Percentiles rank a stretch among this genome's conserved stretches.
Conservation (phyloP, 2,888 invertebrate genomes). For the Adelognathus sp. region DNA sequence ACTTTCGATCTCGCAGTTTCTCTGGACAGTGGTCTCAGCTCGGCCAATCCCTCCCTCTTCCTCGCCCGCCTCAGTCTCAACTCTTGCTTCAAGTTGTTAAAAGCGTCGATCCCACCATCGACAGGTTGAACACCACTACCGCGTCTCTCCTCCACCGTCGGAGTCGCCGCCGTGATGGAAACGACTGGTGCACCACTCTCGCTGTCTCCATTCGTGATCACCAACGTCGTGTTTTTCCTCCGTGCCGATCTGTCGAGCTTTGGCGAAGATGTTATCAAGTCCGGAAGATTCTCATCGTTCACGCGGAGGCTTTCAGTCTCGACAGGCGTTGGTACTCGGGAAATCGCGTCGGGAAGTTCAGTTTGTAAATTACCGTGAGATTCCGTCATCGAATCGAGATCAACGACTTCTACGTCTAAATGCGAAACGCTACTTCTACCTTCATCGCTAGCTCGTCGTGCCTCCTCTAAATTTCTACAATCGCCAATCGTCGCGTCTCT, state of each 20-base stretch:
- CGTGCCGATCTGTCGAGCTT: conserved; percentile 63
- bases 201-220: neutral
- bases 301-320: neutral
- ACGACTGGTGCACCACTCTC: conserved; percentile 57
- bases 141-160: conserved; percentile 68
- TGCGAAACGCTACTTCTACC: conserved; percentile 59
- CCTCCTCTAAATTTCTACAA: conserved; percentile 40
- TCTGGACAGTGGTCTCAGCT: conserved; percentile 71
- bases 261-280: conserved; percentile 72
- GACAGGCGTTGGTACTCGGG: conserved; percentile 5
- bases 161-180: conserved; percentile 73
- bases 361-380: neutral
- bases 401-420: conserved; percentile 44
- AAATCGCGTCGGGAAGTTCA: conserved; percentile 60
- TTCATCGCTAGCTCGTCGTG: conserved; percentile 13
- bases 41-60: conserved; percentile 67
- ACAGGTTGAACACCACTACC: neutral
- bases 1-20: conserved; percentile 75
- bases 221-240: neutral
- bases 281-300: conserved; percentile 69
- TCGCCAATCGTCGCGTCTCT: neutral
- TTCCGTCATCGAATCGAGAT: conserved; percentile 23
- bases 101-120: conserved; percentile 61
- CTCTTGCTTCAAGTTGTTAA: conserved; percentile 73
- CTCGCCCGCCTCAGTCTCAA: conserved; percentile 72